A percentile compares a stretch with the other conserved stretches of the same genome.
Evolutionary conservation across 2,888 invertebrate genomes (phyloP).

Genomic region (Idaea dimidiata): DNA sequence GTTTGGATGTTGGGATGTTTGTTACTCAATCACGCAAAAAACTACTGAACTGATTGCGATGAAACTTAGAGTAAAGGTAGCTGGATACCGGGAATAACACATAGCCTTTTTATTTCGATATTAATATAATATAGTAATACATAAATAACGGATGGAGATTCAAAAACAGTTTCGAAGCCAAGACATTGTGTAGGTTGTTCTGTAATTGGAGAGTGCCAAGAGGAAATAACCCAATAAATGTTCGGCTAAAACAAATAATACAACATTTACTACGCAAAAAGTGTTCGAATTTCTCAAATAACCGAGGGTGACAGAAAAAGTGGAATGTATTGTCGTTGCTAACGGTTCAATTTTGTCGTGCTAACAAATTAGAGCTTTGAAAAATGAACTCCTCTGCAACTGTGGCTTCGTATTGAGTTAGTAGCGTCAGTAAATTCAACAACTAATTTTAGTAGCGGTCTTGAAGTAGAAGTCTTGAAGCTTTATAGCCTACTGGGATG

Average conservation of each 20-base stretch:
- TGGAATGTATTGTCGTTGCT: constrained; percentile 20
- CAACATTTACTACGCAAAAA: background rate
- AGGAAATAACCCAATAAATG: background rate
- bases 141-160: background rate
- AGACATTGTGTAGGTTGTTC: background rate
- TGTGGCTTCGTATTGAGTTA: constrained; percentile 11
- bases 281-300: background rate
- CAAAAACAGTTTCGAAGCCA: background rate
- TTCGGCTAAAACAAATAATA: background rate
- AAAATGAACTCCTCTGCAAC: constrained; percentile 30
- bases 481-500: too few species aligned
- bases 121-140: background rate
- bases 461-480: constrained; percentile 1
- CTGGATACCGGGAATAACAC: too few species aligned
- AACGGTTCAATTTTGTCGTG: constrained; percentile 37
- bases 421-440: constrained; percentile 2
- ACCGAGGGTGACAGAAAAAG: constrained; percentile 5
- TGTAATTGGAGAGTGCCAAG: background rate
- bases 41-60: too few species aligned
- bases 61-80: too few species aligned
- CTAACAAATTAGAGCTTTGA: constrained; percentile 43
- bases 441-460: background rate
- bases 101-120: too few species aligned
- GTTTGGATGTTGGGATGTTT: too few species aligned
- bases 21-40: too few species aligned